Evolutionary conservation across 2,797 vertebrate genomes (phyloP).

Genomic region (Micromesistius poutassou): DNA sequence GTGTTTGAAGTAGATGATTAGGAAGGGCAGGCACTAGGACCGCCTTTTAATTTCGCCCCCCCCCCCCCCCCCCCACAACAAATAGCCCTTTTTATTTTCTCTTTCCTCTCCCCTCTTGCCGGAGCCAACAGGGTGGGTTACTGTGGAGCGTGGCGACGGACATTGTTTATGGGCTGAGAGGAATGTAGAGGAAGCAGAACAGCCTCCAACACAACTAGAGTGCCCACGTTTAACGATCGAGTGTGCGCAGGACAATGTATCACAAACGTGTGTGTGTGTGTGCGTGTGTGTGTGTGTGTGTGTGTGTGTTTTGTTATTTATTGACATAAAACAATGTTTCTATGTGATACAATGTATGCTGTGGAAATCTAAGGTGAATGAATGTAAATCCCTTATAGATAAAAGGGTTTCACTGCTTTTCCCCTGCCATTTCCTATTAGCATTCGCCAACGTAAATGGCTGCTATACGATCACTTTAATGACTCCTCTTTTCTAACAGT

Average conservation of each 20-base stretch:
- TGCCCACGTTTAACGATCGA: too few relatives aligned
- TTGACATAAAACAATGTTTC: not conserved
- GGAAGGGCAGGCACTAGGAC: not conserved
- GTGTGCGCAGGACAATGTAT: not conserved
- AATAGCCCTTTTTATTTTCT: conserved; percentile 15
- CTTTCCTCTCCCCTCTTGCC: conserved; percentile 13
- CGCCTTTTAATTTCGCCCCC: conserved; percentile 12
- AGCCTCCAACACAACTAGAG: too few relatives aligned
- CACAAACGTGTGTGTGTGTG: not conserved
- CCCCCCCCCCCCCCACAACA: too few relatives aligned
- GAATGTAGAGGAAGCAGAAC: not conserved
- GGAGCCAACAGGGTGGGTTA: not conserved
- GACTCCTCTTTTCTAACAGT: conserved; percentile 7
- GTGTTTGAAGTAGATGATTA: conserved; percentile 1
- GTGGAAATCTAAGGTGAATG: not conserved
- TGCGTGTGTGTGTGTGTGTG: too few relatives aligned
- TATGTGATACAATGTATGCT: not conserved
- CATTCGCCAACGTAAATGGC: not conserved
- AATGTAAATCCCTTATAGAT: not conserved
- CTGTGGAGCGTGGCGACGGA: not conserved
- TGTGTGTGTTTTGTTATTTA: not conserved
- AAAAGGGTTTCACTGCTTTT: not conserved
- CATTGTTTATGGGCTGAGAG: conserved; percentile 10
- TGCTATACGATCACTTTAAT: not conserved
- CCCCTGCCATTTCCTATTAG: not conserved